Evolutionary conservation across 2,888 invertebrate species (phyloP), one percentile per base, ranked within the genome.

Genomic region (Uropetala carovei): DNA sequence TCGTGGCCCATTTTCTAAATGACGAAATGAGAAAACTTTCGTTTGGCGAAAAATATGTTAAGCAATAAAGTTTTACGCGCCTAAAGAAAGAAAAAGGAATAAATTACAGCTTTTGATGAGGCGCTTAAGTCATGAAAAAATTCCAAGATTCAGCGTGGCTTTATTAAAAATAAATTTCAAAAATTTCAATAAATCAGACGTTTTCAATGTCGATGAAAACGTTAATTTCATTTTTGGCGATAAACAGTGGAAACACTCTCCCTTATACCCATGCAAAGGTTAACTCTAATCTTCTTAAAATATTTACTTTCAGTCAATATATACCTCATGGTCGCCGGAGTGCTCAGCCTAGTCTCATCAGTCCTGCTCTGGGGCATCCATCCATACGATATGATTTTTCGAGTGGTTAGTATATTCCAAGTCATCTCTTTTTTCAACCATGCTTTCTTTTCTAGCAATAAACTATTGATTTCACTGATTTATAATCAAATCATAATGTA

Each of bases 321-420:
- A 94, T 95, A 97, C 84, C 95, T 97, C 93, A 96, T 97, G 94
- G 96, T 97, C 94, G 95, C 97, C 93, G 98, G 98, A 0, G 95
- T 97, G 93, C 94, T 97, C 93, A 96, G 97, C 0, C 94, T 98
- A 59, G 95, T 96, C 59, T 95, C 96, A 14, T 98, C 97, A n/a
- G 96, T 96, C 93, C 95, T 97, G 93, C 96, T 97, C 11, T 94
- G 97, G 92, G 95, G 97, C 68, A 94, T 96, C 60, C 96, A 97
- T 93, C 98, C 98, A 0, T 98, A 98, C 94, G 97, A 97, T 93
- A 95, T 97, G 92, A 95, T 98, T 91, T 98, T 97, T 94, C 96
- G 96, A 95, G 96, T 96, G 96, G 97, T 97, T 95, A 96, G 96
- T 94, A 81, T 75, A 75, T 18, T 75, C 27, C 9, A 64, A 64